phyloP scores from a whole-genome alignment of 2,888 invertebrate species.

The Agelastica alni region DNA sequence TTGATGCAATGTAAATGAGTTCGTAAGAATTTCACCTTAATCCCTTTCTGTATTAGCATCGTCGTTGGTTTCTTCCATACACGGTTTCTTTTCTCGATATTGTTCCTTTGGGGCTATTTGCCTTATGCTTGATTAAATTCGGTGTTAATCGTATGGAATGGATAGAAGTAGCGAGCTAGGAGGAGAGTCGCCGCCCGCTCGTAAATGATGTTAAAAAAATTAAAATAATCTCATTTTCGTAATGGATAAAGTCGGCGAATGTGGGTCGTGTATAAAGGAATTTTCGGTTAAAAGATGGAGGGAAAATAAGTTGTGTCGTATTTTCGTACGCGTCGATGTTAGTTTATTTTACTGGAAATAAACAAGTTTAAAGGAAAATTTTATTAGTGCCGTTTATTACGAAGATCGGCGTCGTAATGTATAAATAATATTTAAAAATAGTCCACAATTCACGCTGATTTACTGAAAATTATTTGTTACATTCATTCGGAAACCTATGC shows the following conservation, averaged over 20 bases:
- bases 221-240: background rate
- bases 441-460: too few relatives aligned
- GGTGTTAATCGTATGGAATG: constrained; percentile 9
- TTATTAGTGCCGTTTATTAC: too few relatives aligned
- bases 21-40: background rate
- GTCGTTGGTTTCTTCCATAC: background rate
- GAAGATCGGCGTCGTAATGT: too few relatives aligned
- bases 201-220: background rate
- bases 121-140: constrained; percentile 16
- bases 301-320: background rate
- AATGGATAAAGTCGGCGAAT: background rate
- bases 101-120: constrained; percentile 10
- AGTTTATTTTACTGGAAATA: too few relatives aligned
- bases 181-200: background rate
- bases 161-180: background rate
- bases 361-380: too few relatives aligned
- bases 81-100: constrained; percentile 7
- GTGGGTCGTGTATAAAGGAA: background rate
- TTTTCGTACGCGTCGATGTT: too few relatives aligned
- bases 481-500: too few relatives aligned
- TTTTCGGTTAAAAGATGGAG: background rate
- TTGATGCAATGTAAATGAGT: too few relatives aligned
- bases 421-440: too few relatives aligned
- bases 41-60: background rate
- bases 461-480: too few relatives aligned